phyloP scores from a whole-genome alignment of 2,797 vertebrate genomes.

The Basileuterus tristriatus region DNA sequence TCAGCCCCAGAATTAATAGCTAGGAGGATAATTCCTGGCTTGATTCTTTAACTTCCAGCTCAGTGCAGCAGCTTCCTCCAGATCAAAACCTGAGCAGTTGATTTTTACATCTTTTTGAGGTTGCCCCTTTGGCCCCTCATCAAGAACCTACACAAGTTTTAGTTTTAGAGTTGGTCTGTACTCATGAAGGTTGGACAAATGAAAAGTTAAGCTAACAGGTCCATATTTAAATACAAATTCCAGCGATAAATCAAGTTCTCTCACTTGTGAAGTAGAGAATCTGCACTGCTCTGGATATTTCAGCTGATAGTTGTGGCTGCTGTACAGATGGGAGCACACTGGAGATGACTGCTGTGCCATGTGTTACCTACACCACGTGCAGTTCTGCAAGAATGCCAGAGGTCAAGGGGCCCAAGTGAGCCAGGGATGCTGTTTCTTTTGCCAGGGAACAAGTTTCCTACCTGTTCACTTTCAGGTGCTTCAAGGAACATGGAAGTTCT shows the following conservation, averaged over 20 bases:
- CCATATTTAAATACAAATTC: neutral
- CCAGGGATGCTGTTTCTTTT: neutral
- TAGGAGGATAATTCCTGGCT: neutral
- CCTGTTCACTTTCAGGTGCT: neutral
- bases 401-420: neutral
- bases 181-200: neutral
- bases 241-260: neutral
- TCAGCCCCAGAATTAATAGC: neutral
- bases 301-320: neutral
- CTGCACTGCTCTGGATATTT: neutral
- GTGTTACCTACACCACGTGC: fast-evolving
- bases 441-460: neutral
- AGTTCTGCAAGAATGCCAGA: neutral
- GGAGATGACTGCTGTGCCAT: fast-evolving
- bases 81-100: neutral
- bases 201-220: neutral
- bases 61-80: neutral
- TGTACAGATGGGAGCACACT: neutral
- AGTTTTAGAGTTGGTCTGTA: neutral
- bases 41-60: neutral
- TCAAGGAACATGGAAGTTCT: neutral
- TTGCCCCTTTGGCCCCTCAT: neutral
- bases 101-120: neutral
- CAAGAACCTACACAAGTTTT: neutral
- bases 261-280: neutral